Evolutionary conservation across 2,888 invertebrate genomes (phyloP), one percentile per base, ranked within the genome.

Genomic region (Drosophila mimetica): DNA sequence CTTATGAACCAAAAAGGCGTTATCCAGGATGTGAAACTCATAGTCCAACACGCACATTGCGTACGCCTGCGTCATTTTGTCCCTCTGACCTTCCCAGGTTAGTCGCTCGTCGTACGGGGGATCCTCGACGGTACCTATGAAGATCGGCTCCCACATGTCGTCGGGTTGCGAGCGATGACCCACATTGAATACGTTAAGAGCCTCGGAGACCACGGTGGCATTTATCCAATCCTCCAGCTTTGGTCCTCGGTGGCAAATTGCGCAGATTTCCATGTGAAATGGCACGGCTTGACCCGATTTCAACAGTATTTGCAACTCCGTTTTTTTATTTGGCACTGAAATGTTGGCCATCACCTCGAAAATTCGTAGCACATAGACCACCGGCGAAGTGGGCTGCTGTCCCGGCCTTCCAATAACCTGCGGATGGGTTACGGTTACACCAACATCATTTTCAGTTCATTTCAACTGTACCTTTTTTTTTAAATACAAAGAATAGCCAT

Each of bases 121-220:
- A 77, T 97, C 97, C 6, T 93, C 92, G 88, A 96, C 95, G 1
- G 97, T 96, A 13, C 97, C 97, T 60, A 97, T 96, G 88, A 95
- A 97, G 83, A 97, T 96, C 0, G 97, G 97, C 90, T 97, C 97
- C 97, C 97, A 97, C 85, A 94, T 95, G 13, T 94, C 92, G 88
- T 93, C 95, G 75, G 93, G 93, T 4, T 94, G 94, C 25, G 92
- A 94, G 22, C 96, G 93, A 84, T 96, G 96, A 2, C 95, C 96
- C 4, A 95, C 94, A 89, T 96, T 94, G 90, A 96, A 96, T 0
- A 89, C 63, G 5, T 52, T 36, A 0, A 89, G 34, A 0, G 53
- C 28, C 9, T 71, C 36, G 0, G 71, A 64, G 2, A 2, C 11
- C 5, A 39, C 9, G 34, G 14, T 63, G 0, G 74, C 58, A 4